phyloP scores from a whole-genome alignment of 2,888 invertebrate species.

The Patella caerulea region DNA sequence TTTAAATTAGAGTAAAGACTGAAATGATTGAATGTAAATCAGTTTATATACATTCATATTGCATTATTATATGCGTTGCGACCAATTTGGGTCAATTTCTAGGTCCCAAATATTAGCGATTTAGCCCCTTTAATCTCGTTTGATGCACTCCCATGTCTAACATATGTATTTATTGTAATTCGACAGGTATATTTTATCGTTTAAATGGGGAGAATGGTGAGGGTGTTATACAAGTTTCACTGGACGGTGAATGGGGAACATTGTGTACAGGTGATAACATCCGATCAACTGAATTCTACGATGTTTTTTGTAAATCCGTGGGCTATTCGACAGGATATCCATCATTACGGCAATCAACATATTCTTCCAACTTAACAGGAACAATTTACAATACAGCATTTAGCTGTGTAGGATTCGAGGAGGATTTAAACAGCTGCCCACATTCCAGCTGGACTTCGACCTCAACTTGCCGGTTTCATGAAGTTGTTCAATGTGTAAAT shows the following conservation, averaged over 20 bases:
- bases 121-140: too few relatives aligned
- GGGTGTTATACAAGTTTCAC: not conserved
- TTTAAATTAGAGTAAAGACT: too few relatives aligned
- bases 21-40: too few relatives aligned
- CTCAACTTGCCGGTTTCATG: constrained; percentile 27
- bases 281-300: not conserved
- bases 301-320: not conserved
- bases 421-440: constrained; percentile 46
- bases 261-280: not conserved
- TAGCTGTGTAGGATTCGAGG: constrained; percentile 54
- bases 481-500: constrained; percentile 53
- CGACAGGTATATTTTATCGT: not conserved
- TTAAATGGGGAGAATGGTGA: not conserved
- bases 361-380: constrained; percentile 30
- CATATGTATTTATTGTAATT: too few relatives aligned
- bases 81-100: too few relatives aligned
- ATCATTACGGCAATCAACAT: not conserved
- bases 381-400: constrained; percentile 58
- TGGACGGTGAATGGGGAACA: not conserved
- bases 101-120: too few relatives aligned
- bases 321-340: not conserved
- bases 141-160: too few relatives aligned
- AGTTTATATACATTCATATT: too few relatives aligned
- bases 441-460: constrained; percentile 53
- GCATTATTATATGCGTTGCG: too few relatives aligned